Evolutionary conservation across 2,797 vertebrate species (phyloP).

Genomic region (Labroides dimidiatus): DNA sequence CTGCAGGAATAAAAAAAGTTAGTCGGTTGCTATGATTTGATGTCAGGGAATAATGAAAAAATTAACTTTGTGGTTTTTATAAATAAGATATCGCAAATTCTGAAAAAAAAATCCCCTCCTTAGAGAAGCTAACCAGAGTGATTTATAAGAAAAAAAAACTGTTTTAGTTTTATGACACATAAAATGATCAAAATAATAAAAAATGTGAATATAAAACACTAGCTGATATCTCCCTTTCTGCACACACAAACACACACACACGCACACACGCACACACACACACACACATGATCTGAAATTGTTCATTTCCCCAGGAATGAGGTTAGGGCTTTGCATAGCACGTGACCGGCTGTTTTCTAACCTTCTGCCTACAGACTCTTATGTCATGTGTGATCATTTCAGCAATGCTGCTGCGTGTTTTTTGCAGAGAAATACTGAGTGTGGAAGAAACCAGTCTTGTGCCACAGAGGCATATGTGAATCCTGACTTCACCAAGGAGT

Average conservation of each 20-base stretch:
- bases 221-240: conserved; percentile 23
- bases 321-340: conserved; percentile 78
- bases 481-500: conserved; percentile 54
- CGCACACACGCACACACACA: no score
- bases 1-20: conserved; percentile 28
- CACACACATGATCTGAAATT: conserved; percentile 27
- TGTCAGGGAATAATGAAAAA: neutral
- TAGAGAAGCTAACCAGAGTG: neutral
- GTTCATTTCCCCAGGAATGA: conserved; percentile 79
- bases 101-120: neutral
- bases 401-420: conserved; percentile 71
- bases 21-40: conserved; percentile 1
- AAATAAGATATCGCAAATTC: neutral
- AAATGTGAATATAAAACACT: conserved; percentile 25
- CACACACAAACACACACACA: no score
- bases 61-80: conserved; percentile 5
- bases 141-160: conserved; percentile 8
- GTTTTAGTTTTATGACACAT: conserved; percentile 1
- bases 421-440: conserved; percentile 72
- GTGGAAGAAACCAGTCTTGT: conserved; percentile 61
- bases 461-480: conserved; percentile 37
- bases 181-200: conserved; percentile 12
- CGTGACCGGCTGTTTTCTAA: conserved; percentile 81
- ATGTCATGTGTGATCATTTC: conserved; percentile 85
- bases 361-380: conserved; percentile 84